Evolutionary conservation across 2,797 vertebrate species (phyloP), one percentile per base, ranked within the genome.

Genomic region (Myripristis jacobus): DNA sequence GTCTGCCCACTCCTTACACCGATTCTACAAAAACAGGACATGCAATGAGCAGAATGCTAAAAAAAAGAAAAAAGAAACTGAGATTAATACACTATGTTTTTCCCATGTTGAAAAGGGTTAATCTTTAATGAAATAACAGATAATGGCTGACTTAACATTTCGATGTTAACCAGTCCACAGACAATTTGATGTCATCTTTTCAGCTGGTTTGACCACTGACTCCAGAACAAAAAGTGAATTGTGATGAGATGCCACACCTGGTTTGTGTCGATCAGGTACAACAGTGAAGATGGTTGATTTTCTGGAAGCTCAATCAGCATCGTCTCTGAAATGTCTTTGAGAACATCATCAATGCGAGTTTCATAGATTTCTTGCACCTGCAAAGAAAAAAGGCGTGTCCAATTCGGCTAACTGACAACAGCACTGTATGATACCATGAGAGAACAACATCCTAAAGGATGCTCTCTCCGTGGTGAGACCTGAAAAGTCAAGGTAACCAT

Each of bases 241-340:
- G 12, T 36, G 2, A 22, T 55, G 0, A 27, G 3, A 46, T 29
- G 27, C 7, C 44, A 51, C 75, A 95, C 96, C 94, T 95, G 90
- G 78, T 95, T 96, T 51, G 62, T 27, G 2, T 69, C 25, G 64
- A 96, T 70, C 61, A 96, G 91, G 52, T 93, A 73, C 62, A 94
- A 87, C 43, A 94, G 60, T 79, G 73, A 83, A 16, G 74, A 73
- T 11, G 93, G 53, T 29, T 64, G 65, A 16, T 83, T 81, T 34
- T 83, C 90, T 4, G 94, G 92, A 47, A 96, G 90, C 27, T 91
- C 79, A 79, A 95, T 80, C 68, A 96, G 75, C 61, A 93, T 50
- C 0, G 91, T 95, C 70, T 86, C 83, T 70, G 95, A 90, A 79
- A 96, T 94, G 55, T 95, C 94, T 68, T 91, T 81, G 46, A 96